Conservation (phyloP, 2,113 vertebrate genomes). For the Rhea pennata region DNA sequence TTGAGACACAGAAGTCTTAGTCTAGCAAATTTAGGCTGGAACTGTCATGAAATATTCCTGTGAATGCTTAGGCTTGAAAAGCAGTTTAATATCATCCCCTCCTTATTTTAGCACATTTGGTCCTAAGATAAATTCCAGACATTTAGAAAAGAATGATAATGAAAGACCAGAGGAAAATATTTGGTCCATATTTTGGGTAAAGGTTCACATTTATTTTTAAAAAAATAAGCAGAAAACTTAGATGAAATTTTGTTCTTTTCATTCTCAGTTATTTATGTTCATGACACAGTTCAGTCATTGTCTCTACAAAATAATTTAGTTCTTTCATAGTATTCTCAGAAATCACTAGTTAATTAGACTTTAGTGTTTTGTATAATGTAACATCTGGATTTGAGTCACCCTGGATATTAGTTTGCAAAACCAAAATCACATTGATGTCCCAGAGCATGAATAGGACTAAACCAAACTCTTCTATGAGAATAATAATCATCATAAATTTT, state of each 20-base stretch:
- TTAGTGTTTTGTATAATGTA: background rate
- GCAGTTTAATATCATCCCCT: background rate
- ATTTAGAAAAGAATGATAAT: background rate
- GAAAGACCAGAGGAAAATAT: background rate
- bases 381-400: background rate
- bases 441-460: background rate
- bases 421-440: background rate
- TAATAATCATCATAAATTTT: background rate
- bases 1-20: accelerated
- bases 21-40: background rate
- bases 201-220: background rate
- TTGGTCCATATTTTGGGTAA: background rate
- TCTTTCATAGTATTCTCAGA: background rate
- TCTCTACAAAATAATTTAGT: background rate
- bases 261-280: background rate
- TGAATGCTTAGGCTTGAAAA: background rate
- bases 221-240: background rate
- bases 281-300: background rate
- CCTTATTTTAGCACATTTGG: background rate
- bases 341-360: background rate
- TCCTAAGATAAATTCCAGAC: background rate
- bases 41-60: background rate
- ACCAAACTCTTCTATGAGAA: background rate
- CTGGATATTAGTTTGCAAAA: background rate
- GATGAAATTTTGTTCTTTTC: background rate